These are phyloP conservation scores for Drosophila heteroneura DNA, from an alignment of 2,888 invertebrate genomes.

Conservation along the genomic window DNA sequence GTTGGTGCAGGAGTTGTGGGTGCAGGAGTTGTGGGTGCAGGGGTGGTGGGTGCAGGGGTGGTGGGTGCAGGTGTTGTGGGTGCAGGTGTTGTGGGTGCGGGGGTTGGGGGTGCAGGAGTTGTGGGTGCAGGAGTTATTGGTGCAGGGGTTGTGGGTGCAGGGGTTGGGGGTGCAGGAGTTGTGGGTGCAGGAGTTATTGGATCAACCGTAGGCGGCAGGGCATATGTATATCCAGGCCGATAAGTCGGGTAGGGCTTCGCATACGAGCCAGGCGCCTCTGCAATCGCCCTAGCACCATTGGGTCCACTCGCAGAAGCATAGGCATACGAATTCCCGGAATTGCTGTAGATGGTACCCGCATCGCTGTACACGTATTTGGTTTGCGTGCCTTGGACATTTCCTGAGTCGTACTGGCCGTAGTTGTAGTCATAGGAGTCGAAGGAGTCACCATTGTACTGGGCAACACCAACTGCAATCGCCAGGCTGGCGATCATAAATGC, in stretches of 20 bases:
- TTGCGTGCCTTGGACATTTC: neutral
- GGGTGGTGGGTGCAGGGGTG: neutral
- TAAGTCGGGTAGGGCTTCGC: neutral
- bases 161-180: neutral
- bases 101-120: fast-evolving
- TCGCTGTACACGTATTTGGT: slow-evolving; percentile 22
- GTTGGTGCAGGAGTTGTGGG: neutral
- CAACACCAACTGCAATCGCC: slow-evolving; percentile 16
- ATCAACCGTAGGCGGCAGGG: no score
- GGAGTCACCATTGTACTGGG: slow-evolving; percentile 38
- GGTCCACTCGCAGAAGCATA: slow-evolving; percentile 34
- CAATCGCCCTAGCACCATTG: slow-evolving; percentile 51
- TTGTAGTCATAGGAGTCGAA: slow-evolving; percentile 11
- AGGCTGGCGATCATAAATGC: slow-evolving; percentile 31
- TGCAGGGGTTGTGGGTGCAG: neutral
- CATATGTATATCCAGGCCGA: neutral
- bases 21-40: neutral
- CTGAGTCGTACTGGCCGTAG: slow-evolving; percentile 1
- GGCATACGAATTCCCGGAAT: slow-evolving; percentile 22
- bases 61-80: fast-evolving
- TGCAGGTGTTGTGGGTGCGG: fast-evolving
- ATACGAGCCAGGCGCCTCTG: slow-evolving; percentile 47
- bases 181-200: neutral
- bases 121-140: neutral
- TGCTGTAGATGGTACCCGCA: slow-evolving; percentile 4